Conservation (phyloP, 2,888 invertebrate species). For the Cactoblastis cactorum region DNA sequence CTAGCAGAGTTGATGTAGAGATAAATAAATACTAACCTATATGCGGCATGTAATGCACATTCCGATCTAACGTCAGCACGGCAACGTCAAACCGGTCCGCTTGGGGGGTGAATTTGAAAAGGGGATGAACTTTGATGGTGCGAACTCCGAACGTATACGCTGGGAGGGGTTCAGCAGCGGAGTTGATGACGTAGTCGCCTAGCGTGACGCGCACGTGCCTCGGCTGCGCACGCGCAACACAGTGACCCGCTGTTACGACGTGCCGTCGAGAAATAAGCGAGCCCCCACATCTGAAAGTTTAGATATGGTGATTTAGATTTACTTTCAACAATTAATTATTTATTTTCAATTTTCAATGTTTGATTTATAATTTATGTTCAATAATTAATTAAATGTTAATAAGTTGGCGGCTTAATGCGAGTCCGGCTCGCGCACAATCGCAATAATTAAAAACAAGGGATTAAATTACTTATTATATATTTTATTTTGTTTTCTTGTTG, state of each 20-base stretch:
- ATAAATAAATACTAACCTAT: slow-evolving; percentile 75
- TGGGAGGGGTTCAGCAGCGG: slow-evolving; percentile 93
- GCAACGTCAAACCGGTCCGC: slow-evolving; percentile 95
- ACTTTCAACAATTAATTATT: no score
- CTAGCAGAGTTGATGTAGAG: no score
- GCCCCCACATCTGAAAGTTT: slow-evolving; percentile 90
- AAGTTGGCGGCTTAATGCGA: no score
- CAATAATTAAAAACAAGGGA: no score
- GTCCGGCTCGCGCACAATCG: no score
- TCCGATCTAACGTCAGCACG: slow-evolving; percentile 90
- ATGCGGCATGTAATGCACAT: slow-evolving; percentile 94
- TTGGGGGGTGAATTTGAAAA: slow-evolving; percentile 91
- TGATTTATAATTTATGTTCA: no score
- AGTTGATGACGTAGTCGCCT: slow-evolving; percentile 96
- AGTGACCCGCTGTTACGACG: slow-evolving; percentile 96
- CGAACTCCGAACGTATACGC: slow-evolving; percentile 96
- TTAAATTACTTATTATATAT: no score
- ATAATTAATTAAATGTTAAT: no score
- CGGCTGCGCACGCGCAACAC: slow-evolving; percentile 94
- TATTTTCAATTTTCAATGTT: no score
- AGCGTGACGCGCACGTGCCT: slow-evolving; percentile 94
- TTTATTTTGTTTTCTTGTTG: no score
- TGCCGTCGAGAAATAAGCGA: slow-evolving; percentile 93
- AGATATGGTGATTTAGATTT: no score
- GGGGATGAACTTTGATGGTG: slow-evolving; percentile 92